Percentiles rank a stretch among this genome's conserved stretches.
Evolutionary conservation across 2,888 invertebrate genomes (phyloP).

Genomic region (Oconnorella tubifera): DNA sequence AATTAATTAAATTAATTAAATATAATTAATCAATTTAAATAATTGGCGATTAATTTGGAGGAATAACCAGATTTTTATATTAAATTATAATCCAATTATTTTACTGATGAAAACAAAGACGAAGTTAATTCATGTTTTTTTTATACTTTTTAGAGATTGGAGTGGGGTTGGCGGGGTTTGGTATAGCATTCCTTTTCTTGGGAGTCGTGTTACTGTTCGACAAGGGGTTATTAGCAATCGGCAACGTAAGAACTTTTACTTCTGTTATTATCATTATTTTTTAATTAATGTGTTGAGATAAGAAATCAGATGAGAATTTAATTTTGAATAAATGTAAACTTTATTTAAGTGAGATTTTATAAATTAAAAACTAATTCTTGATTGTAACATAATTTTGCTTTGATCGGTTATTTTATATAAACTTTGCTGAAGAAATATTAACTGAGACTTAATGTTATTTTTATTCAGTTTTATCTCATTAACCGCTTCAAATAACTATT

Average conservation of each 20-base stretch:
- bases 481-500: too few relatives aligned
- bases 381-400: too few relatives aligned
- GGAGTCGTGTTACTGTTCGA: conserved; percentile 91
- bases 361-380: conserved; percentile 10
- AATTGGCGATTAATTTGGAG: neutral
- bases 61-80: neutral
- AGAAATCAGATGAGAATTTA: too few relatives aligned
- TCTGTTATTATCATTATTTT: neutral
- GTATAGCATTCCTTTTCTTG: conserved; percentile 83
- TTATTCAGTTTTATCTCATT: too few relatives aligned
- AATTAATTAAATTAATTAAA: neutral
- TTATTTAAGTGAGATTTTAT: neutral
- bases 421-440: too few relatives aligned
- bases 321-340: neutral
- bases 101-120: too few relatives aligned
- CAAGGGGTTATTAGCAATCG: conserved; percentile 94
- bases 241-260: conserved; percentile 84
- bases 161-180: conserved; percentile 92
- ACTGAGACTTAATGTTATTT: too few relatives aligned
- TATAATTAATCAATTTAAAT: too few relatives aligned
- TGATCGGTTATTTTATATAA: too few relatives aligned
- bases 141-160: conserved; percentile 71
- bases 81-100: neutral
- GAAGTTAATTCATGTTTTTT: neutral
- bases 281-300: too few relatives aligned